Evolutionary conservation across 2,797 vertebrate genomes (phyloP), one percentile per base, ranked within the genome.

Genomic region (Falco naumanni): DNA sequence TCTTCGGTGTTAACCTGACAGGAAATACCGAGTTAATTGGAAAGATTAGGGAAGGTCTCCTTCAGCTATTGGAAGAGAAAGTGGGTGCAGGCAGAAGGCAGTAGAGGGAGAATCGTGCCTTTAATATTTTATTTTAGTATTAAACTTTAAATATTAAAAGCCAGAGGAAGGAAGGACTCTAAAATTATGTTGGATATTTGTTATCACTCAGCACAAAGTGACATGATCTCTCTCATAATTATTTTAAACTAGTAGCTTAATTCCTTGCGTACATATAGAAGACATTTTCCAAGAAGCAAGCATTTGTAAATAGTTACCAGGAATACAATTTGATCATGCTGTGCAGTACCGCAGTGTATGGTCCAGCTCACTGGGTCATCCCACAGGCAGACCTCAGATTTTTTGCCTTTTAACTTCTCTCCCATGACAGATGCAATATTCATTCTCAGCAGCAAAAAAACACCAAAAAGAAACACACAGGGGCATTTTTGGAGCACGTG

Each of bases 1-100:
- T 95, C 90, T 95, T 82, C 96, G 48, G 90, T n/a, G 81, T 90
- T 28, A 89, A 95, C 87, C 81, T 91, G 59, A 75, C 95, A 96
- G 97, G 97, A 97, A 97, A 97, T 97, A 84, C 95, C 90, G 6
- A 96, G 75, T 95, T 97, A 97, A 97, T 97, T 97, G 94, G 83
- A 93, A 95, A 96, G 94, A 97, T 95, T 97, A 97, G 82, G 85
- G 72, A 96, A 97, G 84, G 91, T 93, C 92, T 97, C 90, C 86
- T 89, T 28, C 65, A 94, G 85, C 64, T 89, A 88, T 94, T 34
- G 11, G 45, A 84, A 76, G 66, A 95, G 78, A 96, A 95, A 87
- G 87, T 54, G 78, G 41, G 64, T 94, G 84, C 85, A 83, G 76
- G 41, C 41, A 91, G 65, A 91, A 88, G 9, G 51, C 54, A 91